Evolutionary conservation across 2,888 invertebrate species (phyloP).

Genomic region (Morpho deidamia): DNA sequence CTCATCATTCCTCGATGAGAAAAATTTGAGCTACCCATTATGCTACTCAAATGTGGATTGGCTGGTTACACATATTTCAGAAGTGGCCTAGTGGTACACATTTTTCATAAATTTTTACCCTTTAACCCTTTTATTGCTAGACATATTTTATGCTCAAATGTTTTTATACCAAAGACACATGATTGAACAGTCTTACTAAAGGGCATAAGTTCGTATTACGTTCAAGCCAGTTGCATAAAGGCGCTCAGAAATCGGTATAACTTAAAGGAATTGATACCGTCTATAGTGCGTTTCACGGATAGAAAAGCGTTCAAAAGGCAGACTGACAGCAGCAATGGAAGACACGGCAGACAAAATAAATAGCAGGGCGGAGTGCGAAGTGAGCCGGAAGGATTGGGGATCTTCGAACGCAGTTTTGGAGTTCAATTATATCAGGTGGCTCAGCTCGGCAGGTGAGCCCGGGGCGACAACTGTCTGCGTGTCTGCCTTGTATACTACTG

Average conservation of each 20-base stretch:
- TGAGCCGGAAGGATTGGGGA: constrained; percentile 75
- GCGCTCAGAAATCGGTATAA: constrained; percentile 34
- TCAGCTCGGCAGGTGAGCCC: constrained; percentile 34
- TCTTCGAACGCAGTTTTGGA: constrained; percentile 74
- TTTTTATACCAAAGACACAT: too few species aligned
- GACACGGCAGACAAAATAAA: constrained; percentile 73
- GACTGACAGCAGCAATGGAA: constrained; percentile 55
- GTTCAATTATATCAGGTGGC: constrained; percentile 75
- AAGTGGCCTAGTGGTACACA: too few species aligned
- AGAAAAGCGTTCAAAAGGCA: constrained; percentile 66
- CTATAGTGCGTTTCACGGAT: constrained; percentile 58
- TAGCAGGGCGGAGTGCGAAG: constrained; percentile 58
- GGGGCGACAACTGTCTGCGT: constrained; percentile 19
- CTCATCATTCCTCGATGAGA: too few species aligned
- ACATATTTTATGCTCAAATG: too few species aligned
- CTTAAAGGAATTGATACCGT: constrained; percentile 65
- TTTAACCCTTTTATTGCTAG: too few species aligned
- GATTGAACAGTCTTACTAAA: too few species aligned
- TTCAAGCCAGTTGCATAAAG: too few species aligned
- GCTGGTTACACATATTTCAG: too few species aligned
- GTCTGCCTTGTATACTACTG: constrained; percentile 2
- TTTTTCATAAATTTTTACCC: too few species aligned
- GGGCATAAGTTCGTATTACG: too few species aligned
- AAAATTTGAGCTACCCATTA: too few species aligned
- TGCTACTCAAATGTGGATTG: too few species aligned